Conservation (phyloP, 2,797 vertebrate genomes). For the Pipistrellus nathusii region DNA sequence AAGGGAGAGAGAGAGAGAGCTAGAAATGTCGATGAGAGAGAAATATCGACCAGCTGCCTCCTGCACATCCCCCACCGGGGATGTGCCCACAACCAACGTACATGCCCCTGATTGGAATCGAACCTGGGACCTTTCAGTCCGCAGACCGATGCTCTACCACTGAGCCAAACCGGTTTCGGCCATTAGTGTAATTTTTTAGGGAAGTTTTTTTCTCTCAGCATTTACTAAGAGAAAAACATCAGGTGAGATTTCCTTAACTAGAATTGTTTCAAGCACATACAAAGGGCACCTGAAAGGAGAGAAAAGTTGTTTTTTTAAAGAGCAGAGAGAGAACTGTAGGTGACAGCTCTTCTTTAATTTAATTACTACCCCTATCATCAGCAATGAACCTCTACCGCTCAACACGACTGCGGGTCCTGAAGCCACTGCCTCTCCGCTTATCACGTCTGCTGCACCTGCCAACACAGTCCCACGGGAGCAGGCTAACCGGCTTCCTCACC, state of each 20-base stretch:
- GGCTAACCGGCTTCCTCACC: background rate
- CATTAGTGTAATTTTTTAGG: conserved; percentile 25
- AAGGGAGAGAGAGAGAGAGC: no score
- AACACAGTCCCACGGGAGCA: background rate
- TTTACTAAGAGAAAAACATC: conserved; percentile 84
- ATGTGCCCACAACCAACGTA: no score
- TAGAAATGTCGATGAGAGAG: no score
- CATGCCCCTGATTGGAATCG: no score
- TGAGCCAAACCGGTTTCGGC: no score
- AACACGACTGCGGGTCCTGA: conserved; percentile 68
- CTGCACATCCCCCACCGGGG: no score
- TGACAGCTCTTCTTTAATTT: conserved; percentile 85
- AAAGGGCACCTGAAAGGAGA: conserved; percentile 70
- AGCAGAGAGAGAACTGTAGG: conserved; percentile 60
- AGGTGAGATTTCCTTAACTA: conserved; percentile 86
- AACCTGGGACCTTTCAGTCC: no score
- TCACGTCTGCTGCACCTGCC: conserved; percentile 61
- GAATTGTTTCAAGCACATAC: conserved; percentile 80
- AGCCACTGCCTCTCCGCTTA: conserved; percentile 50
- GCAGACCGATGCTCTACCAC: no score
- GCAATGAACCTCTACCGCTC: conserved; percentile 80
- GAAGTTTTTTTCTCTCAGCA: conserved; percentile 52
- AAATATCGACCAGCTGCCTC: no score
- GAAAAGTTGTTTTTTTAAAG: conserved; percentile 79
- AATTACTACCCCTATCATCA: conserved; percentile 82